phyloP scores from a whole-genome alignment of 1,140 invertebrate species.

The Pinna nobilis region DNA sequence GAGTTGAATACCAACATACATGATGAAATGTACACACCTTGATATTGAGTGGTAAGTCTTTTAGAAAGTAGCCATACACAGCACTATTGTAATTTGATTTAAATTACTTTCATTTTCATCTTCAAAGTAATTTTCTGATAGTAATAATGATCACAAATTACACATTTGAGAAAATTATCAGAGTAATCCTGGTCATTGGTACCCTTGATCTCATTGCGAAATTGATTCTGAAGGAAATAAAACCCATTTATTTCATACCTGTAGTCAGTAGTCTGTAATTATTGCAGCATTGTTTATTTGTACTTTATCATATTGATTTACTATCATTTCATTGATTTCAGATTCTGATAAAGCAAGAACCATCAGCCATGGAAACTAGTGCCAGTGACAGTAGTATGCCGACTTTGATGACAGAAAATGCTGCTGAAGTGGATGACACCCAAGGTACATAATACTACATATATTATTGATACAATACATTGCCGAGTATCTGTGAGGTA shows the following conservation, averaged over 20 bases:
- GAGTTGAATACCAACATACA: too few relatives aligned
- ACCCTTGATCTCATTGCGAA: neutral
- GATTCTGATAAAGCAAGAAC: slow-evolving; percentile 1
- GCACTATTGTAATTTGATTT: too few relatives aligned
- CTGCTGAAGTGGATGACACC: neutral
- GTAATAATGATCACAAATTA: too few relatives aligned
- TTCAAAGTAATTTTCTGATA: too few relatives aligned
- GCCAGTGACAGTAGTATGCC: neutral
- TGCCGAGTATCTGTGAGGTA: too few relatives aligned
- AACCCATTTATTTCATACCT: neutral
- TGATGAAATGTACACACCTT: too few relatives aligned
- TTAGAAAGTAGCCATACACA: too few relatives aligned
- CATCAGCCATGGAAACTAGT: neutral
- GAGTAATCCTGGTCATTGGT: neutral
- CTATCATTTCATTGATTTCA: neutral
- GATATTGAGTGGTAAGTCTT: too few relatives aligned
- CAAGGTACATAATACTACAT: neutral
- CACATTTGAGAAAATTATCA: neutral
- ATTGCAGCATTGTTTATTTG: neutral
- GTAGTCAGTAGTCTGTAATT: neutral
- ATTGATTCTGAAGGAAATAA: neutral
- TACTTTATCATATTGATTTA: neutral
- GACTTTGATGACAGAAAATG: neutral
- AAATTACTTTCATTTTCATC: too few relatives aligned
- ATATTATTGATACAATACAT: neutral